Evolutionary conservation across 2,888 invertebrate genomes (phyloP).

Genomic region (Mongoloraphidia duomilia): DNA sequence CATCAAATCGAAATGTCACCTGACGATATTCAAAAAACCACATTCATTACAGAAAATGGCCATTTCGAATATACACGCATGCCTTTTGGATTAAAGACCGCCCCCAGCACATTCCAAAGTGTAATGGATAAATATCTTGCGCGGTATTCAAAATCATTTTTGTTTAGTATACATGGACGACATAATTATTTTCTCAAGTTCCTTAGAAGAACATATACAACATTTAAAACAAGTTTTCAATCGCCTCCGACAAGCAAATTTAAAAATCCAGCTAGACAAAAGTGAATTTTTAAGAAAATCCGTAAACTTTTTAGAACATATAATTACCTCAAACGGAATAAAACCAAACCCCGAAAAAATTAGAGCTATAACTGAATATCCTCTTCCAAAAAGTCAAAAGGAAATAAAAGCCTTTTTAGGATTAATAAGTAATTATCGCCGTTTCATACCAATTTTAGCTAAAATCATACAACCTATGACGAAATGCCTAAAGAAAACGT

Average conservation of each 20-base stretch:
- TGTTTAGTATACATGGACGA: conserved; percentile 16
- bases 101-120: conserved; percentile 18
- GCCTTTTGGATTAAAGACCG: conserved; percentile 18
- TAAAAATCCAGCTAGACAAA: too few relatives aligned
- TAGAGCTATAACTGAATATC: conserved; percentile 17
- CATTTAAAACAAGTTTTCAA: too few relatives aligned
- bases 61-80: conserved; percentile 18
- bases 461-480: too few relatives aligned
- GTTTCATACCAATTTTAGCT: conserved; percentile 8
- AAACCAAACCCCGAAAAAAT: conserved; percentile 23
- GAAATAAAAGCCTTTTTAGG: conserved; percentile 19
- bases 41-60: conserved; percentile 16
- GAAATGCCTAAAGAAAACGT: too few relatives aligned
- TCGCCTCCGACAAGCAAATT: too few relatives aligned
- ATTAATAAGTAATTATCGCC: too few relatives aligned
- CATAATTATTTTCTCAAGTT: conserved; percentile 13
- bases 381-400: conserved; percentile 19
- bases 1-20: conserved; percentile 19
- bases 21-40: too few relatives aligned
- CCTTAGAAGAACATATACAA: conserved; percentile 12
- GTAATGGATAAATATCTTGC: conserved; percentile 16
- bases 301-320: conserved; percentile 25
- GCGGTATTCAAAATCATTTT: conserved; percentile 11
- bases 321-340: conserved; percentile 22
- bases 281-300: too few relatives aligned